Percentiles rank a stretch among this genome's conserved stretches.
phyloP scores from a whole-genome alignment of 2,797 vertebrate species.

The Poecile montanus region DNA sequence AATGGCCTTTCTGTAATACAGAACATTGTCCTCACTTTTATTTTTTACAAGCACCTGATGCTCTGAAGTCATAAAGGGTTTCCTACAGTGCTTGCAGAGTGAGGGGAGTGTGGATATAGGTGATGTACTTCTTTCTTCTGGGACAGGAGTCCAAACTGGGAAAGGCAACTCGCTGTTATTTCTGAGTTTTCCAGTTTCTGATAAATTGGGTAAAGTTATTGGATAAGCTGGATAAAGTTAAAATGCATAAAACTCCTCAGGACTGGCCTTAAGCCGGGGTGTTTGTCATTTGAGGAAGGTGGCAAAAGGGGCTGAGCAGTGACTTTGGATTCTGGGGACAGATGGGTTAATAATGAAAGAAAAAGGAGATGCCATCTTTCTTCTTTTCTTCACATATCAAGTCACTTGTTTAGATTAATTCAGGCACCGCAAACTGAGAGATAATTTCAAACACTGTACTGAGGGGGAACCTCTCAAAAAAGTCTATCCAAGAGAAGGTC shows the following conservation, averaged over 20 bases:
- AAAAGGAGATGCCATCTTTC: background rate
- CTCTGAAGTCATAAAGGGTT: background rate
- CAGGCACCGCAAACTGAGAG: background rate
- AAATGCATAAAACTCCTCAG: background rate
- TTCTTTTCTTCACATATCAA: background rate
- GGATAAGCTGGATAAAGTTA: background rate
- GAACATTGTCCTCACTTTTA: background rate
- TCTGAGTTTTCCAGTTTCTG: background rate
- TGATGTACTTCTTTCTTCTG: background rate
- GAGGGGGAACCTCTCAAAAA: background rate
- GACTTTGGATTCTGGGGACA: background rate
- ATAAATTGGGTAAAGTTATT: background rate
- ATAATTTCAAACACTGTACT: background rate
- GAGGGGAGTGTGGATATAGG: background rate
- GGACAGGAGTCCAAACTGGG: background rate
- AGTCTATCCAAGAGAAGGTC: background rate
- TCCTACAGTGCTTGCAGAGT: background rate
- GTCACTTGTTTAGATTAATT: background rate
- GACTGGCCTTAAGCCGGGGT: background rate
- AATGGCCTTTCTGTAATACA: background rate
- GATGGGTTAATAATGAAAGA: background rate
- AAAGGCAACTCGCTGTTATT: background rate
- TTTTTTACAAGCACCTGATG: background rate
- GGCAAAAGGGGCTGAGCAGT: background rate
- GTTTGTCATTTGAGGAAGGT: background rate